These are phyloP conservation scores for Apamea monoglypha DNA, from an alignment of 2,888 invertebrate genomes.

Conservation along the genomic window DNA sequence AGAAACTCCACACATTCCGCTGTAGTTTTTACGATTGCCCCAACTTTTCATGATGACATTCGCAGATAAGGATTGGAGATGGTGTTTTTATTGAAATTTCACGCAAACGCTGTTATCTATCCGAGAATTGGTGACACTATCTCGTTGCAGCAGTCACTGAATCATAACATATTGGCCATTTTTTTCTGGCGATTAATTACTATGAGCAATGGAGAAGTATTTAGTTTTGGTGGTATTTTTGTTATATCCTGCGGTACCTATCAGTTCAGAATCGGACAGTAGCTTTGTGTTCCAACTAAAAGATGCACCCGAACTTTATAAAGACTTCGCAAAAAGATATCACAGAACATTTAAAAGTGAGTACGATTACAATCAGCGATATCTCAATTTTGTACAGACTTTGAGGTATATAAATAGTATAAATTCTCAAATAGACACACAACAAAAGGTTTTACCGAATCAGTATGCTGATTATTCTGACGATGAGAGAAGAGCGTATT, in stretches of 20 bases:
- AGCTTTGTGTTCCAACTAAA: slow-evolving; percentile 65
- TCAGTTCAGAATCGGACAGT: slow-evolving; percentile 14
- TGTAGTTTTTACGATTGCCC: slow-evolving; percentile 68
- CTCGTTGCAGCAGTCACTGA: slow-evolving; percentile 60
- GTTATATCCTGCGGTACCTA: background rate
- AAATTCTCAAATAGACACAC: slow-evolving; percentile 67
- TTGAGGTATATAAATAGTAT: slow-evolving; percentile 75
- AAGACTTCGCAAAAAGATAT: slow-evolving; percentile 67
- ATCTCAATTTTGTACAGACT: slow-evolving; percentile 75
- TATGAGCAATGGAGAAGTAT: slow-evolving; percentile 56
- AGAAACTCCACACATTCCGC: slow-evolving; percentile 68
- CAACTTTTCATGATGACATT: slow-evolving; percentile 59
- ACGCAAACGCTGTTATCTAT: slow-evolving; percentile 59
- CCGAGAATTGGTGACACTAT: slow-evolving; percentile 46
- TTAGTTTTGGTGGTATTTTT: slow-evolving; percentile 42
- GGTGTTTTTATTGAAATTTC: slow-evolving; percentile 70
- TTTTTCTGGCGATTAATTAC: background rate
- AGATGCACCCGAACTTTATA: slow-evolving; percentile 66
- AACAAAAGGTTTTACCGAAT: slow-evolving; percentile 74
- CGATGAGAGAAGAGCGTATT: slow-evolving; percentile 61
- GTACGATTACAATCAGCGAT: slow-evolving; percentile 74
- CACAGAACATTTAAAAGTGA: slow-evolving; percentile 70
- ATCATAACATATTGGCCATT: slow-evolving; percentile 28
- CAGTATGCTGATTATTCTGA: slow-evolving; percentile 76
- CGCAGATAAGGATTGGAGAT: slow-evolving; percentile 61